phyloP scores from a whole-genome alignment of 2,113 vertebrate genomes.

The Pleuronectes platessa region DNA sequence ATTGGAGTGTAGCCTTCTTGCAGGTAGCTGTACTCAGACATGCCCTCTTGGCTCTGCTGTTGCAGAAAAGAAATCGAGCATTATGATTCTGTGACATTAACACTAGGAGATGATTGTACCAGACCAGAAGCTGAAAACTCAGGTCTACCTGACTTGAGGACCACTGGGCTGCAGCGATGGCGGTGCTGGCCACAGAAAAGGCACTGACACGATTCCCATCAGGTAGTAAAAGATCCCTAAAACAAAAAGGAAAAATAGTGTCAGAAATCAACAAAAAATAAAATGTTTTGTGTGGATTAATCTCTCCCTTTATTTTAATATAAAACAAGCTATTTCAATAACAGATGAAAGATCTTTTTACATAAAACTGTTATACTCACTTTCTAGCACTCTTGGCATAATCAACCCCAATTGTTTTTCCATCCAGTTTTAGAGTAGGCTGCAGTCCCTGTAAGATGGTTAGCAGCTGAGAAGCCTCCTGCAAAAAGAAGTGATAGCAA shows the following conservation, averaged over 20 bases:
- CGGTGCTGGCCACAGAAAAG: slow-evolving; percentile 97
- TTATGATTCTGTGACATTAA: not conserved
- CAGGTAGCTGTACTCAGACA: slow-evolving; percentile 90
- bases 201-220: slow-evolving; percentile 97
- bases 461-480: slow-evolving; percentile 98
- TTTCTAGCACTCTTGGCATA: slow-evolving; percentile 99
- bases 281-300: no score
- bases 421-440: slow-evolving; percentile 95
- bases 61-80: slow-evolving; percentile 78
- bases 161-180: slow-evolving; percentile 99
- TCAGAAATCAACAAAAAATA: not conserved
- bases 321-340: no score
- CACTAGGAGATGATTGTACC: not conserved
- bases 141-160: slow-evolving; percentile 93
- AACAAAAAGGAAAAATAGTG: not conserved
- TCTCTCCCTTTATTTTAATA: no score
- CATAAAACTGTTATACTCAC: slow-evolving; percentile 79
- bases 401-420: slow-evolving; percentile 98
- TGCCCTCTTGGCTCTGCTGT: slow-evolving; percentile 88
- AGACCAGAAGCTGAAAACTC: not conserved
- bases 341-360: no score
- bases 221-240: slow-evolving; percentile 92
- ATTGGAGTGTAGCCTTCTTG: slow-evolving; percentile 90
- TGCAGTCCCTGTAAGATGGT: slow-evolving; percentile 96
- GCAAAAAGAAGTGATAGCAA: slow-evolving; percentile 9